Percentiles rank a stretch among this genome's conserved stretches.
Conservation (phyloP, 2,888 invertebrate genomes). For the Amblyteles armatorius region DNA sequence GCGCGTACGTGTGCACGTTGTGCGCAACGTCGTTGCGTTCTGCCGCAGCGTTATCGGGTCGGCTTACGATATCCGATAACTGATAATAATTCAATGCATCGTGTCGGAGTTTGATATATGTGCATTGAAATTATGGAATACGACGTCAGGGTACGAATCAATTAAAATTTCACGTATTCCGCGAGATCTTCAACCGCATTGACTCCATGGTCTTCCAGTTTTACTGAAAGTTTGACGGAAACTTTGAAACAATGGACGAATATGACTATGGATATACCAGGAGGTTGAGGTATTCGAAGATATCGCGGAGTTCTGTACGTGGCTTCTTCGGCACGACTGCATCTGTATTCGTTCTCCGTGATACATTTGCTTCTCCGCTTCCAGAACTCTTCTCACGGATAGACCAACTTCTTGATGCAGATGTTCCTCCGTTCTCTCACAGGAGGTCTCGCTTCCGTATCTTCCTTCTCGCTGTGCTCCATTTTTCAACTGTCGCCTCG, state of each 20-base stretch:
- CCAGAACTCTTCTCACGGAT: constrained; percentile 29
- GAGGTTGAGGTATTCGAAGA: not conserved
- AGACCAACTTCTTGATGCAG: constrained; percentile 21
- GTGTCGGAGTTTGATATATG: not conserved
- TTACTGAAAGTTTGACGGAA: not conserved
- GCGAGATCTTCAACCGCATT: not conserved
- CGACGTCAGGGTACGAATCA: not conserved
- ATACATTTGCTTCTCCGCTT: constrained; percentile 9
- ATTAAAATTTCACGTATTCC: not conserved
- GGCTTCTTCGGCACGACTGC: constrained; percentile 16
- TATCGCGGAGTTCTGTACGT: constrained; percentile 4
- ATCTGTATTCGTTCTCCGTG: constrained; percentile 12
- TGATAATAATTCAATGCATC: constrained; percentile 20
- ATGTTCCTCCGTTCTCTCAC: constrained; percentile 5
- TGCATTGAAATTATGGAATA: not conserved
- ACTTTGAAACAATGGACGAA: not conserved
- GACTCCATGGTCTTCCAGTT: not conserved
- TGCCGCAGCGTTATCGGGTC: not conserved
- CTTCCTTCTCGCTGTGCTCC: not conserved
- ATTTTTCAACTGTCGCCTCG: not conserved
- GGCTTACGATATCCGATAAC: constrained; percentile 9
- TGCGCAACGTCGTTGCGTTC: not conserved
- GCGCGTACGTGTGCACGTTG: not conserved
- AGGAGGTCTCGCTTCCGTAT: not conserved
- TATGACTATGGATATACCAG: not conserved